Conservation (phyloP, 2,797 vertebrate species). For the Myotis pilosus region DNA sequence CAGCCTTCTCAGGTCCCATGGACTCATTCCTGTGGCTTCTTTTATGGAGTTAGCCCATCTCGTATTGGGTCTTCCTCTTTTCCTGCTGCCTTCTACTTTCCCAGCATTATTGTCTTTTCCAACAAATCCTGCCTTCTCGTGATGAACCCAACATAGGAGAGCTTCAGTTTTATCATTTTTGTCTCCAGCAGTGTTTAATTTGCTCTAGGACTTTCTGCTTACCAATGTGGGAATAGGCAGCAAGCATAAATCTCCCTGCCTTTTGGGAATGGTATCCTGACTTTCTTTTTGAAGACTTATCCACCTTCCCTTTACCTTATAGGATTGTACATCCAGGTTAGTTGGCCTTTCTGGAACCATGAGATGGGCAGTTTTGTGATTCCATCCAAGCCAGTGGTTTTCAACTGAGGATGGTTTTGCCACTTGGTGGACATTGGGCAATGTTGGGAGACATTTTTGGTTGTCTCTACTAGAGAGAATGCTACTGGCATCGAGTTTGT, state of each 20-base stretch:
- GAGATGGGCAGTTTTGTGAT: neutral
- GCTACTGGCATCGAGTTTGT: neutral
- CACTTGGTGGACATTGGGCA: neutral
- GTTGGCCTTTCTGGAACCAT: neutral
- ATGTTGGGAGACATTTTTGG: neutral
- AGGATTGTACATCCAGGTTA: neutral
- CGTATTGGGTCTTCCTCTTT: neutral
- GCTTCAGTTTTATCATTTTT: neutral
- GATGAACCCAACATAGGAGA: neutral
- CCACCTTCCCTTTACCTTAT: neutral
- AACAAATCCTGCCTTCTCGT: neutral
- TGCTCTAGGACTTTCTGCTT: neutral
- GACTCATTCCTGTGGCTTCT: neutral
- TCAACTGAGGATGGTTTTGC: neutral
- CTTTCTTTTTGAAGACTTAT: neutral
- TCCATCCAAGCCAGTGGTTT: neutral
- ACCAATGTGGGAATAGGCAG: neutral
- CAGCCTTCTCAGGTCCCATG: neutral
- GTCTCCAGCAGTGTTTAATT: neutral
- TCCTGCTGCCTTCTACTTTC: neutral
- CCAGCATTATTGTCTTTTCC: neutral
- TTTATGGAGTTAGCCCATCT: neutral
- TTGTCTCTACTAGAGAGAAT: neutral
- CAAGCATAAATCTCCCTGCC: neutral
- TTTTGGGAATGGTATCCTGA: neutral